Conservation (phyloP, 1,140 invertebrate species). For the Ephestia elutella region DNA sequence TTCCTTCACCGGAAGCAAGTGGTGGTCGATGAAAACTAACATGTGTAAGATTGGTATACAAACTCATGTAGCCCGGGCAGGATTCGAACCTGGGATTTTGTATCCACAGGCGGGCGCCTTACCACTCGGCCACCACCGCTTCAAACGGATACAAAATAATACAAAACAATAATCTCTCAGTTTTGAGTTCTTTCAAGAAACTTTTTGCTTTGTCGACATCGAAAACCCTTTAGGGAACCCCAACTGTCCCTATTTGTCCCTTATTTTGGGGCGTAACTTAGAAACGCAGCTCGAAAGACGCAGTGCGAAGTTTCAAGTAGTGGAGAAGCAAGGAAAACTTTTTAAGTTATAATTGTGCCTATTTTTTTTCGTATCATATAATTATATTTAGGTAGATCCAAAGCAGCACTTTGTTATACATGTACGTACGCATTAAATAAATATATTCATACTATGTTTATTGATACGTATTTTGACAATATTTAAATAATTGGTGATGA, state of each 20-base stretch:
- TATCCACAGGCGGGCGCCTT: too few species aligned
- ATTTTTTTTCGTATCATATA: not conserved
- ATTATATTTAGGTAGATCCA: not conserved
- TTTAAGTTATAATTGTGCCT: not conserved
- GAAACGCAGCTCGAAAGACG: slow-evolving; percentile 19
- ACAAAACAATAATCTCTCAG: slow-evolving; percentile 18
- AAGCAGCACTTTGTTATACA: too few species aligned
- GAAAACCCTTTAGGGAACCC: slow-evolving; percentile 29
- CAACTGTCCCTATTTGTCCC: slow-evolving; percentile 14
- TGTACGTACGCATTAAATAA: too few species aligned
- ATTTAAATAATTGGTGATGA: too few species aligned
- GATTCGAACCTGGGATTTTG: too few species aligned
- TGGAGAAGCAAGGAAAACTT: not conserved
- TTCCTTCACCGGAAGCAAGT: too few species aligned
- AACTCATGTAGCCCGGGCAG: too few species aligned
- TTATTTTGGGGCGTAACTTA: slow-evolving; percentile 41
- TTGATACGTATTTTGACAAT: too few species aligned
- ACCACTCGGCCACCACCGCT: too few species aligned
- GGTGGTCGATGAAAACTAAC: too few species aligned
- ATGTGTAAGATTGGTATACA: too few species aligned
- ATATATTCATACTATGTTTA: too few species aligned
- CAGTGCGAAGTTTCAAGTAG: not conserved
- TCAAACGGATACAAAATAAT: slow-evolving; percentile 11
- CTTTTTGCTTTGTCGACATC: slow-evolving; percentile 25
- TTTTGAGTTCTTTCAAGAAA: slow-evolving; percentile 13